Percentiles rank a stretch among this genome's conserved stretches.
Evolutionary conservation across 2,113 vertebrate species (phyloP).

Genomic region (Taurulus bubalis): DNA sequence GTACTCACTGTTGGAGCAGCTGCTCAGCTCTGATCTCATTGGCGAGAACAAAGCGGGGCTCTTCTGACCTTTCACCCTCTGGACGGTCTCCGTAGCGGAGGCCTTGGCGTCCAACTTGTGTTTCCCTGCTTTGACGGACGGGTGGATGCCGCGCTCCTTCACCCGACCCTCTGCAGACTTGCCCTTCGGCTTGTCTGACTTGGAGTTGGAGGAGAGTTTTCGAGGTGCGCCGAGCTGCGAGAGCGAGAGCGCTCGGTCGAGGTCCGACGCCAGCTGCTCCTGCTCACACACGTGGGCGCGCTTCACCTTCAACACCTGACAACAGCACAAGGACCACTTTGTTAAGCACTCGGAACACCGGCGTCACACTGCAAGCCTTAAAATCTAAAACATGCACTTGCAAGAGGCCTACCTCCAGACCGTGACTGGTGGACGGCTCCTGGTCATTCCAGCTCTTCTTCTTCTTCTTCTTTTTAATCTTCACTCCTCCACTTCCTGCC

Average conservation of each 20-base stretch:
- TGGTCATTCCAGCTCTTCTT: conserved; percentile 91
- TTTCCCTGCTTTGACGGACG: conserved; percentile 89
- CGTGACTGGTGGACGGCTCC: conserved; percentile 84
- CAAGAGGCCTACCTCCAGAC: conserved; percentile 86
- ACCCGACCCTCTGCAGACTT: conserved; percentile 84
- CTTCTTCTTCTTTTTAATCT: conserved; percentile 85
- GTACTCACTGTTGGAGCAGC: conserved; percentile 96
- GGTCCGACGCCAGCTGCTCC: conserved; percentile 94
- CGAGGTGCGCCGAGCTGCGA: conserved; percentile 87
- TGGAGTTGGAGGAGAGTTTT: conserved; percentile 47
- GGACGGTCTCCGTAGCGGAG: conserved; percentile 85
- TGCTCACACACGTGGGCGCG: conserved; percentile 89
- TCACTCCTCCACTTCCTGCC: conserved; percentile 61
- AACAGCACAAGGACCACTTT: background rate
- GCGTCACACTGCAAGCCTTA: too few species aligned
- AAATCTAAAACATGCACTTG: background rate
- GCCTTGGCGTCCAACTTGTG: conserved; percentile 87
- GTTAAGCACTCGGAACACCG: background rate
- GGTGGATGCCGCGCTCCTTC: conserved; percentile 85
- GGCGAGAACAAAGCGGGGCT: conserved; percentile 88
- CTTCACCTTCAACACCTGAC: conserved; percentile 87
- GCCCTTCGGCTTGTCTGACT: conserved; percentile 67
- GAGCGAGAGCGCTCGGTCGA: conserved; percentile 93
- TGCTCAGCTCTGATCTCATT: conserved; percentile 95
- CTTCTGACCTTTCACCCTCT: conserved; percentile 90